These are phyloP conservation scores for Ferrisia virgata DNA, from an alignment of 2,888 invertebrate species.

Conservation along the genomic window DNA sequence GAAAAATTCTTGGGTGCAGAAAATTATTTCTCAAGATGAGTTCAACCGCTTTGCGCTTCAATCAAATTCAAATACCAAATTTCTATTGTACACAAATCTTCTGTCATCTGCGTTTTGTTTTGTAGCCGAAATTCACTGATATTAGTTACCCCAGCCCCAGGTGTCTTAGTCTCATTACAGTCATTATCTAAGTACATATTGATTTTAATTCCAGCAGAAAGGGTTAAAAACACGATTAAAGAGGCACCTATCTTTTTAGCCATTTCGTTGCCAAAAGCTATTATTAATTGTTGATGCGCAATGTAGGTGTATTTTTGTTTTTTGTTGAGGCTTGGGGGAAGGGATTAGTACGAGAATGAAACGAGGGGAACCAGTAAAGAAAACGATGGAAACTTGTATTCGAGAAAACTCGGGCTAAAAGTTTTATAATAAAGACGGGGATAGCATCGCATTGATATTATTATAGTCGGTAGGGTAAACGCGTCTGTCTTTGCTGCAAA, in stretches of 20 bases:
- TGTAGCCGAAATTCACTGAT: background rate
- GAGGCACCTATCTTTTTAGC: no score
- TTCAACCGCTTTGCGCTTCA: no score
- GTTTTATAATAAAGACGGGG: background rate
- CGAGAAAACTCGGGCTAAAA: background rate
- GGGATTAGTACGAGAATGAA: background rate
- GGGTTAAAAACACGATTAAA: background rate
- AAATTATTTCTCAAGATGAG: no score
- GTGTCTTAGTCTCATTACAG: no score
- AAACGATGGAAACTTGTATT: background rate
- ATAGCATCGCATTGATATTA: background rate
- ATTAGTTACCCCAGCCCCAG: no score
- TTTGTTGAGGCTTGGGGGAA: background rate
- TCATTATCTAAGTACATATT: background rate
- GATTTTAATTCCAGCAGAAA: background rate
- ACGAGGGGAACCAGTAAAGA: background rate
- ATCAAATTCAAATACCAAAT: no score
- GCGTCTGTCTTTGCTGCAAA: background rate
- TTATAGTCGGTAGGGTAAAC: background rate
- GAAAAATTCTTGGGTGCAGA: no score
- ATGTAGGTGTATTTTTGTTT: background rate
- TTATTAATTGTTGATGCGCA: background rate
- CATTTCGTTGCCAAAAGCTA: background rate
- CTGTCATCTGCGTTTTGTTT: background rate
- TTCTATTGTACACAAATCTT: no score